Percentiles rank a stretch among this genome's conserved stretches.
Conservation (phyloP, 2,113 vertebrate species). For the Oncorhynchus keta region DNA sequence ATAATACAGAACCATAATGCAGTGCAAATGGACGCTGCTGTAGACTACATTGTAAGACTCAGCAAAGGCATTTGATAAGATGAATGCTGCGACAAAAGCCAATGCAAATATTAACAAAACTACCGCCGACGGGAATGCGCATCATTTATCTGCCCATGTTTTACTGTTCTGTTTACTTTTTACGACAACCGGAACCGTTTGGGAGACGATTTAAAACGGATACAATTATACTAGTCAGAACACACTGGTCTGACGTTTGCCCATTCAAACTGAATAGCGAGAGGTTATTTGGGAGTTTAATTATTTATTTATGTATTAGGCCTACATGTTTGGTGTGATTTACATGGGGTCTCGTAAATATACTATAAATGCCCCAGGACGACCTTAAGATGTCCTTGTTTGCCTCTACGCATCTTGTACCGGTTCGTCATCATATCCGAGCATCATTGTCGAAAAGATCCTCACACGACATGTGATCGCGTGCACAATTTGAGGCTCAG, state of each 20-base stretch:
- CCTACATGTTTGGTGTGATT: background rate
- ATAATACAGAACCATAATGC: conserved; percentile 17
- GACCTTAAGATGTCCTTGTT: conserved; percentile 39
- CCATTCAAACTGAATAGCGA: background rate
- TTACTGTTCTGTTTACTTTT: too few species aligned
- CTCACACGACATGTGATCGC: conserved; percentile 15
- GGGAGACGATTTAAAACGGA: background rate
- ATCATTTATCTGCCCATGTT: too few species aligned
- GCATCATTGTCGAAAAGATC: conserved; percentile 48
- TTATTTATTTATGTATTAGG: background rate
- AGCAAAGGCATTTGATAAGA: conserved; percentile 1
- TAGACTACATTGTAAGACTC: conserved; percentile 1
- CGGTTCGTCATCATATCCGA: background rate
- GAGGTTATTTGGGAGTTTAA: background rate
- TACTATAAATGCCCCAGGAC: background rate
- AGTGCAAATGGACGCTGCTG: background rate
- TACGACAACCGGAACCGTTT: too few species aligned
- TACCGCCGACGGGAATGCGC: background rate
- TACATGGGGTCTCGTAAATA: background rate
- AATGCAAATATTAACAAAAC: background rate
- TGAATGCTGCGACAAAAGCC: background rate
- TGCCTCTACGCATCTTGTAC: background rate
- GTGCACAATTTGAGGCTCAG: background rate
- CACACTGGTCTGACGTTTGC: background rate
- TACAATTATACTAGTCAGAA: background rate